phyloP scores from a whole-genome alignment of 2,113 vertebrate species.

The Oryzias curvinotus region DNA sequence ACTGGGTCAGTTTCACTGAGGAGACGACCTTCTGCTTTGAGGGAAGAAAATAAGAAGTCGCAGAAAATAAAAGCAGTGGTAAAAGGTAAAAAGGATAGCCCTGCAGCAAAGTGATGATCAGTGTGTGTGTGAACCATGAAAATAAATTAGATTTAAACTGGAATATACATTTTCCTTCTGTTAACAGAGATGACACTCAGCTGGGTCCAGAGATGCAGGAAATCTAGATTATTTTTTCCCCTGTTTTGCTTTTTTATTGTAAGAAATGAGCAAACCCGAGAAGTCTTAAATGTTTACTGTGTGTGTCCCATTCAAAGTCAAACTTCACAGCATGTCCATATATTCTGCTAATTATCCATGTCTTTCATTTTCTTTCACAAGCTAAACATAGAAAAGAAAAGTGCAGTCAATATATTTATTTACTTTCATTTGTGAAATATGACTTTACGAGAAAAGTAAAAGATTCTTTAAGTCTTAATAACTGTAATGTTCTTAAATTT shows the following conservation, averaged over 20 bases:
- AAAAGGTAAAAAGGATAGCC: not conserved
- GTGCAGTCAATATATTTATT: too few relatives aligned
- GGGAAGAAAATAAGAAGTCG: not conserved
- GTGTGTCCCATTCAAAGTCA: too few relatives aligned
- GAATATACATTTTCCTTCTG: not conserved
- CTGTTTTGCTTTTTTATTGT: not conserved
- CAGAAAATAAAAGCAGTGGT: slow-evolving; percentile 25
- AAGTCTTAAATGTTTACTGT: too few relatives aligned
- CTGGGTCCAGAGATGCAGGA: not conserved
- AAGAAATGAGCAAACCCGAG: not conserved
- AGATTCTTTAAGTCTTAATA: not conserved
- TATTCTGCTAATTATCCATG: too few relatives aligned
- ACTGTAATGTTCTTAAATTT: not conserved
- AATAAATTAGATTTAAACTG: not conserved
- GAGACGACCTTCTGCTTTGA: slow-evolving; percentile 78
- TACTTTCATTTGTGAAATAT: too few relatives aligned
- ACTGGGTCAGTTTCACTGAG: slow-evolving; percentile 53
- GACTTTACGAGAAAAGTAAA: not conserved
- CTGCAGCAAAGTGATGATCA: not conserved
- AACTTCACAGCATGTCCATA: too few relatives aligned
- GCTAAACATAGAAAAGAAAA: too few relatives aligned
- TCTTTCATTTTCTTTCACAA: too few relatives aligned
- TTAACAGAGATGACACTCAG: not conserved
- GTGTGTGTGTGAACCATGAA: not conserved
- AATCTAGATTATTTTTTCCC: not conserved